These are phyloP conservation scores for Iphiclides podalirius DNA, from an alignment of 2,888 invertebrate species.

Conservation along the genomic window DNA sequence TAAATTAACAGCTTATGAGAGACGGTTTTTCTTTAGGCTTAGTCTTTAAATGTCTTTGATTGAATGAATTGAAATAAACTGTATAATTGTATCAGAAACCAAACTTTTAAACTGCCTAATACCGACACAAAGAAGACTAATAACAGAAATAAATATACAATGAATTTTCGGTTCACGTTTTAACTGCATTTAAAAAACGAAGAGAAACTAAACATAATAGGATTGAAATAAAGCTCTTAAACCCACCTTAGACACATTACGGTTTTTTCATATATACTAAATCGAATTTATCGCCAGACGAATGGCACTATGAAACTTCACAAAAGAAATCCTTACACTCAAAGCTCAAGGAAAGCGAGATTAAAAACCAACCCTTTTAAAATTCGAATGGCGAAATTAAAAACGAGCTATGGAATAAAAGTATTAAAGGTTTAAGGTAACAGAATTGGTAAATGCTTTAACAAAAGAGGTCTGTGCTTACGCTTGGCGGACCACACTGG, in stretches of 20 bases:
- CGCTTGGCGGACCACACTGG: slow-evolving; percentile 75
- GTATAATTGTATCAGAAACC: too few relatives aligned
- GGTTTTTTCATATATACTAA: slow-evolving; percentile 41
- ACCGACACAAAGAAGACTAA: too few relatives aligned
- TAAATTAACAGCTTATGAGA: too few relatives aligned
- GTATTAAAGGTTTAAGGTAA: slow-evolving; percentile 78
- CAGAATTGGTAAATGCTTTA: slow-evolving; percentile 57
- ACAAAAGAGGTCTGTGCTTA: slow-evolving; percentile 73
- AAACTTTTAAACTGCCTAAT: too few relatives aligned
- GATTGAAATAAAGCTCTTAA: slow-evolving; percentile 25
- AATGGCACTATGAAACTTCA: slow-evolving; percentile 47
- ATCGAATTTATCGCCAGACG: slow-evolving; percentile 54
- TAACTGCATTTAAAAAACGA: slow-evolving; percentile 2
- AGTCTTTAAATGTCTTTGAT: too few relatives aligned
- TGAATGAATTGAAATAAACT: too few relatives aligned
- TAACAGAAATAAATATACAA: too few relatives aligned
- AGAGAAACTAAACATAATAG: slow-evolving; percentile 9
- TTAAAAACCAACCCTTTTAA: slow-evolving; percentile 73
- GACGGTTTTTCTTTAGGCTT: too few relatives aligned
- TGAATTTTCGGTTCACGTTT: neutral
- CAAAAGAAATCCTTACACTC: slow-evolving; percentile 56
- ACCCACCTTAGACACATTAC: slow-evolving; percentile 33
- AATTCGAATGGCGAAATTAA: slow-evolving; percentile 68
- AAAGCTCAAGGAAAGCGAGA: slow-evolving; percentile 63
- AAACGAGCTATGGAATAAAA: slow-evolving; percentile 74